phyloP scores from a whole-genome alignment of 1,140 invertebrate species.

The Dryas iulia region DNA sequence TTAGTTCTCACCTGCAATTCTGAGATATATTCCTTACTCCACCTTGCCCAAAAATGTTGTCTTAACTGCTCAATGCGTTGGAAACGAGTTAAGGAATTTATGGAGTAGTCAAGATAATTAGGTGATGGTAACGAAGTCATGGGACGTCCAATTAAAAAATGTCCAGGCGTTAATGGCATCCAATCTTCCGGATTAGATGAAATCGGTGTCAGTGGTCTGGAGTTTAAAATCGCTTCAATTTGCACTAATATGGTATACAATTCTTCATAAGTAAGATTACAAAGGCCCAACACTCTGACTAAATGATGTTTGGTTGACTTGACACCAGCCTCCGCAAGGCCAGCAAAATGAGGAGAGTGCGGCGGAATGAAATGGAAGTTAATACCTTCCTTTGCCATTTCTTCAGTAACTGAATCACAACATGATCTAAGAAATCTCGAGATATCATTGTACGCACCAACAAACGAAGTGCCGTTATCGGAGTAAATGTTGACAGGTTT shows the following conservation, averaged over 20 bases:
- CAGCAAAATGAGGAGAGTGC: constrained; percentile 37
- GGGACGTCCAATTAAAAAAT: constrained; percentile 51
- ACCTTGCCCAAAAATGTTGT: constrained; percentile 20
- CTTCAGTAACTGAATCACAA: constrained; percentile 1
- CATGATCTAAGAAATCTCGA: constrained; percentile 23
- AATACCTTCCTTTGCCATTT: constrained; percentile 24
- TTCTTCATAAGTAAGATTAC: constrained; percentile 31
- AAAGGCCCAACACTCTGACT: constrained; percentile 29
- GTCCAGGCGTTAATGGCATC: constrained; percentile 44
- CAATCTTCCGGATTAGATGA: constrained; percentile 42
- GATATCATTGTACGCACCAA: constrained; percentile 38
- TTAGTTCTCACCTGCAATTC: background rate
- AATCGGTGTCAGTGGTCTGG: constrained; percentile 31
- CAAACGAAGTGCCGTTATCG: constrained; percentile 47
- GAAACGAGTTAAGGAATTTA: constrained; percentile 10
- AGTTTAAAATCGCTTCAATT: constrained; percentile 32
- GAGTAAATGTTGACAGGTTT: constrained; percentile 38
- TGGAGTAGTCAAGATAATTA: background rate
- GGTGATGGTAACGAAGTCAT: constrained; percentile 29
- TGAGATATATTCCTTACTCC: constrained; percentile 10
- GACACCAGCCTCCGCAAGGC: constrained; percentile 30
- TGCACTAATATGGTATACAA: constrained; percentile 25
- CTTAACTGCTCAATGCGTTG: constrained; percentile 22
- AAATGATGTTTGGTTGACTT: constrained; percentile 38
- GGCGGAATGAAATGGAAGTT: constrained; percentile 34